Conservation (phyloP, 1,140 invertebrate species). For the Saccostrea cuccullata region DNA sequence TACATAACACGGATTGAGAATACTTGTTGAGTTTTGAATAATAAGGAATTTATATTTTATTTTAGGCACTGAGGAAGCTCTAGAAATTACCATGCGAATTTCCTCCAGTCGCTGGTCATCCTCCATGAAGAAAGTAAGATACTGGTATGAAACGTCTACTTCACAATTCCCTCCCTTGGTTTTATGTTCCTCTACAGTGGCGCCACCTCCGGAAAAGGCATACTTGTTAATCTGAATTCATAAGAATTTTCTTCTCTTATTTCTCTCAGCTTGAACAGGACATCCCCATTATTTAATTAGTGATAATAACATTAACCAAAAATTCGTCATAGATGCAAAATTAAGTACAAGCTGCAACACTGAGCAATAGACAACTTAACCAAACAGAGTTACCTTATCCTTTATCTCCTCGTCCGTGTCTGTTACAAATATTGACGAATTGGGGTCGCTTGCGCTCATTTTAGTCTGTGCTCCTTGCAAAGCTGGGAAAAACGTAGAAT, state of each 20-base stretch:
- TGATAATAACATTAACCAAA: constrained; percentile 44
- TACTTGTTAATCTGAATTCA: constrained; percentile 93
- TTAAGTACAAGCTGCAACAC: constrained; percentile 48
- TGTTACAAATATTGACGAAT: constrained; percentile 95
- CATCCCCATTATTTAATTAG: too few species aligned
- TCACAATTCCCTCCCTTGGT: constrained; percentile 94
- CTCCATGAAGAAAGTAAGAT: constrained; percentile 96
- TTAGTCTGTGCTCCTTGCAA: constrained; percentile 97
- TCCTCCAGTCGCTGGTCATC: constrained; percentile 91
- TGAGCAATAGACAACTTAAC: too few species aligned
- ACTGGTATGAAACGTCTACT: constrained; percentile 97
- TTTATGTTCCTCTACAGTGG: constrained; percentile 95
- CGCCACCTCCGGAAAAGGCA: constrained; percentile 97
- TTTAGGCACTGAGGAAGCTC: background rate
- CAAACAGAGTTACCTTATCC: constrained; percentile 85
- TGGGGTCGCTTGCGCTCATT: constrained; percentile 97
- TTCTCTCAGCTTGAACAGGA: too few species aligned
- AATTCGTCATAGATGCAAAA: too few species aligned
- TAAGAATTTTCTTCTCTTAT: too few species aligned
- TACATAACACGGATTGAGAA: too few species aligned
- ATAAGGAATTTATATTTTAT: constrained; percentile 75
- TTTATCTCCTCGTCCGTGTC: constrained; percentile 98
- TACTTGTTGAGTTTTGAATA: too few species aligned
- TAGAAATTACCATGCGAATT: constrained; percentile 75
- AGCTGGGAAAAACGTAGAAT: constrained; percentile 97